phyloP scores from a whole-genome alignment of 1,140 invertebrate genomes.

The Ips typographus region DNA sequence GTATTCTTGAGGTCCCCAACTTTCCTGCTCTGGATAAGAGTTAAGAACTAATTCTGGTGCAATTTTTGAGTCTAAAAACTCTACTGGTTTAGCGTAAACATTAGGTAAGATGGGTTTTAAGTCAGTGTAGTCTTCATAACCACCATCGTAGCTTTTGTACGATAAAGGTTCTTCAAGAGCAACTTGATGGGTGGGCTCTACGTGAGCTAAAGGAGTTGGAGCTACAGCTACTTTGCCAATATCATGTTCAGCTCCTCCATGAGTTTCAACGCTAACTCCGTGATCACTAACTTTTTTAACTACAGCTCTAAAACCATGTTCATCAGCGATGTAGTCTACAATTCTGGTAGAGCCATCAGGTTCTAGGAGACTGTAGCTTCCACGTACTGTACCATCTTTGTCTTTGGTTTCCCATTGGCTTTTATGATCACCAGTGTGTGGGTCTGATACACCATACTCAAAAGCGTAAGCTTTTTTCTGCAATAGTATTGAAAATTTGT shows the following conservation, averaged over 20 bases:
- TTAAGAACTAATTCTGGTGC: constrained; percentile 11
- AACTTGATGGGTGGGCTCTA: not conserved
- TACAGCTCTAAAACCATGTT: constrained; percentile 54
- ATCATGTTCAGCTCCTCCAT: constrained; percentile 26
- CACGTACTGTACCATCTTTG: constrained; percentile 54
- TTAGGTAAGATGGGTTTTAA: constrained; percentile 18
- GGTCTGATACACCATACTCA: constrained; percentile 55
- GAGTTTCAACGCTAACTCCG: constrained; percentile 31
- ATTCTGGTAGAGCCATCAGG: constrained; percentile 54
- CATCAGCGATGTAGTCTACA: constrained; percentile 56
- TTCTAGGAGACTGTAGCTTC: constrained; percentile 55
- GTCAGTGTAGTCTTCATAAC: constrained; percentile 18
- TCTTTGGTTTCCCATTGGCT: constrained; percentile 55
- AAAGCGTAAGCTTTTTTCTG: constrained; percentile 51
- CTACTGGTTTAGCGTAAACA: constrained; percentile 26
- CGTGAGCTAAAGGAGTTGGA: constrained; percentile 9
- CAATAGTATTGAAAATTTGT: constrained; percentile 10
- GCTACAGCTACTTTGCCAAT: constrained; percentile 9
- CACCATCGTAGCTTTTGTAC: constrained; percentile 36
- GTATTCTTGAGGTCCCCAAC: not conserved
- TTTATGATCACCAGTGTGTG: constrained; percentile 57
- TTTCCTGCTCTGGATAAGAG: not conserved
- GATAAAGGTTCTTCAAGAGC: constrained; percentile 14
- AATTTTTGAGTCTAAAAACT: constrained; percentile 9
- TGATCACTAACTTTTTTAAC: constrained; percentile 46